Base-by-base conservation (phyloP, 1,140 invertebrate species). In the Euschistus heros region DNA sequence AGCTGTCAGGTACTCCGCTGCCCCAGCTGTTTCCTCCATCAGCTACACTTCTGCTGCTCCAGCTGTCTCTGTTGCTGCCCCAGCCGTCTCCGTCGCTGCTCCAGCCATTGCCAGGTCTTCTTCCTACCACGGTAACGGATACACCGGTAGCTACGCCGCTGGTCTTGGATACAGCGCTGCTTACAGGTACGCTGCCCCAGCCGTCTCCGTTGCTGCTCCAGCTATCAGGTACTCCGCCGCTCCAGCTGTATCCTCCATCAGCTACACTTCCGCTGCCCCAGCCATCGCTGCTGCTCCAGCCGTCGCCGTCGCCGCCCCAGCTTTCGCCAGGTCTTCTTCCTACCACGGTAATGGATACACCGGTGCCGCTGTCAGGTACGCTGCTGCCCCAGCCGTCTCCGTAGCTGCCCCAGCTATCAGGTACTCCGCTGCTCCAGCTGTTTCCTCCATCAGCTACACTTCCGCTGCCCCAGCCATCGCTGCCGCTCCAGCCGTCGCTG, bases 361-460 rank as follows among this genome's bases (percentile, higher is more conserved):
- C 50, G 60, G 50, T 14, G 47, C 67, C 13, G 64, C 67, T 33
- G 42, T 61, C 50, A 57, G 54, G 6, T 57, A 57, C 54, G 52
- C 60, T 42, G 61, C 62, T n/a, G 63, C 68, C 27, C 66, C 66
- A 27, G 63, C 64, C 42, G 47, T 68, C 24, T 24, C 52, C 27
- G 52, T 69, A 15, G 47, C 63, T 22, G 50, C 63, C 2, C 50
- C 63, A 8, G 15, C 30, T n/a, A 47, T 17, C 22, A 18, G 37
- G 17, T 30, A 47, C 44, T 24, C n/a, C 37, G 50, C 50, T 42
- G 52, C 52, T 13, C 52, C 52, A 54, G 52, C 52, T 4, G 52
- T 54, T 3, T 54, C 52, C 52, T 20, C 52, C 17, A 44, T 30
- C 24, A 55, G 52, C 22, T 42, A 62, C 20, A 27, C 62, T 14